Conservation (phyloP, 2,888 invertebrate genomes). For the Drosophila kokeensis region DNA sequence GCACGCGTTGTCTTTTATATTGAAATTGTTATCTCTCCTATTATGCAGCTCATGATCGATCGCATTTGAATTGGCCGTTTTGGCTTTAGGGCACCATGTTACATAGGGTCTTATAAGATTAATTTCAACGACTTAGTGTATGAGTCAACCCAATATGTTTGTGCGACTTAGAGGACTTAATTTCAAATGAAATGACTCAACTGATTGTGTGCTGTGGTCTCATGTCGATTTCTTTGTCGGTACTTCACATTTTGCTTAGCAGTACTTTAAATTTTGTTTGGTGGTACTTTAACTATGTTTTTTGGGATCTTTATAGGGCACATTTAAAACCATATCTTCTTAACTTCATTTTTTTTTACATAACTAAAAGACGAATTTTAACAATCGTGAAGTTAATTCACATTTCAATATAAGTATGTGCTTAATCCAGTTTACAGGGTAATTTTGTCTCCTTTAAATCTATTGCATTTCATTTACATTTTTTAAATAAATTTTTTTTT, state of each 20-base stretch:
- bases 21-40: conserved; percentile 18
- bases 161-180: not conserved
- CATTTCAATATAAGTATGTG: not conserved
- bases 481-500: not conserved
- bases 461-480: not conserved
- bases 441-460: not conserved
- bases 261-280: not conserved
- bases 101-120: conserved; percentile 1
- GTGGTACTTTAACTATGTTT: not conserved
- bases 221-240: not conserved
- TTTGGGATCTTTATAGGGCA: no score
- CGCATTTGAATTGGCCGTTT: conserved; percentile 10
- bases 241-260: not conserved
- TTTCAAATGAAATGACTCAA: not conserved
- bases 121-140: not conserved
- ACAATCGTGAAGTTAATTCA: not conserved
- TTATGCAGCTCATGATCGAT: conserved; percentile 18
- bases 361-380: not conserved
- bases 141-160: conserved; percentile 1
- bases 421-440: not conserved
- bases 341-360: not conserved
- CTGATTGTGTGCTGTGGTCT: not conserved
- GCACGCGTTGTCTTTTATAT: conserved; percentile 27
- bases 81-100: not conserved
- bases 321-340: not conserved